Base-by-base conservation (phyloP, 2,888 invertebrate genomes). In the Eupithecia subumbrata region DNA sequence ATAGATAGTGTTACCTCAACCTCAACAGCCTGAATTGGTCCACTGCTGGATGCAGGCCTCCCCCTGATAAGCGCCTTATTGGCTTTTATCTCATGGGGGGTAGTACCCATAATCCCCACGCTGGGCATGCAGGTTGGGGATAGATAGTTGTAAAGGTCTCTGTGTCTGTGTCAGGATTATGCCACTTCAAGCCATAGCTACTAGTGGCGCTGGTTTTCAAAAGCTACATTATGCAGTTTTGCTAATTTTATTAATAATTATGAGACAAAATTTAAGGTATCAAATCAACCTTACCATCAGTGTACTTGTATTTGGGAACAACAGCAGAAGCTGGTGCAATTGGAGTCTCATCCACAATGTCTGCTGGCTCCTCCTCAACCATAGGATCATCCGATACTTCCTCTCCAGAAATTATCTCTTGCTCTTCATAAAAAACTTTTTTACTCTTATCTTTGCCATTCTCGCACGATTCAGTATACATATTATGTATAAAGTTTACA, bases 371-470 rank as follows among this genome's bases (percentile, higher is more conserved):
- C 73, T 87, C 88, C 14, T 83, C 83, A 5, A 79, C 60, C 45
- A 84, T 79, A 76, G 74, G 77, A 74, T 83, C 83, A n/a, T 77
- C 73, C n/a, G 81, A 74, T 16, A 88, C 88, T 69, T 88, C 89
- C 56, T 82, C 81, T n/a, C 73, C 80, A 75, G 84, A 70, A 63
- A 75, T 80, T 69, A 81, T 81, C 45, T 89, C 89, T 79, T 88
- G 85, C 81, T 90, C 91, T 86, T 89, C 83, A 84, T 88, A 89
- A 87, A 87, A 89, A 88, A 91, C 86, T 88, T 91, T 92, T 90
- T 93, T 94, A 93, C 93, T 93, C 92, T 94, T 93, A 89, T 92
- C 89, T 90, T 92, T 93, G 85, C 92, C 93, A 89, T 94, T 94
- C 86, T 93, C 92, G 88, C 86, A 87, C 84, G 91, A 88, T 84